phyloP scores from a whole-genome alignment of 2,113 vertebrate species.

The Ciconia maguari region DNA sequence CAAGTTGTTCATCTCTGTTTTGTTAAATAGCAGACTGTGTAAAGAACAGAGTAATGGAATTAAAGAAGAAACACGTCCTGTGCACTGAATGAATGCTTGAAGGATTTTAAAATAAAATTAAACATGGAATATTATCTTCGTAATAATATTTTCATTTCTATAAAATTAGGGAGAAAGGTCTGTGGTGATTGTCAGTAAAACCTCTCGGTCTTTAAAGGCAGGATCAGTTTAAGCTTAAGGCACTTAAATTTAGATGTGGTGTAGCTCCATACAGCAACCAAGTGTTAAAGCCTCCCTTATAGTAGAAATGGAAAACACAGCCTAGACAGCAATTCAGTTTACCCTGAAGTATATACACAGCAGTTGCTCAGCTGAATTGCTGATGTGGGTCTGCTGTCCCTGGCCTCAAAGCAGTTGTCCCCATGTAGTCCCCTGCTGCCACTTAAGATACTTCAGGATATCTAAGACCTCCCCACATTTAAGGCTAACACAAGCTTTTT shows the following conservation, averaged over 20 bases:
- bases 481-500: not conserved
- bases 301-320: not conserved
- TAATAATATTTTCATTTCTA: not conserved
- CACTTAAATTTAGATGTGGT: not conserved
- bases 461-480: not conserved
- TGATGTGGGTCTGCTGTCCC: not conserved
- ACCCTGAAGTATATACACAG: not conserved
- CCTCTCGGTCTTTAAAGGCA: not conserved
- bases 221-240: not conserved
- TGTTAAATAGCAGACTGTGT: not conserved
- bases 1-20: not conserved
- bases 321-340: not conserved
- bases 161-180: not conserved
- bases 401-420: not conserved
- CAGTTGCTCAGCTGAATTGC: not conserved
- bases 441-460: not conserved
- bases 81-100: not conserved
- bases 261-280: accelerated
- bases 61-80: not conserved
- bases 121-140: not conserved
- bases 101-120: not conserved
- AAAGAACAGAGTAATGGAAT: not conserved
- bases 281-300: not conserved
- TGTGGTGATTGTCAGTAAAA: not conserved
- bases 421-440: not conserved